Conservation (phyloP, 2,797 vertebrate genomes). For the Hydrolagus colliei region DNA sequence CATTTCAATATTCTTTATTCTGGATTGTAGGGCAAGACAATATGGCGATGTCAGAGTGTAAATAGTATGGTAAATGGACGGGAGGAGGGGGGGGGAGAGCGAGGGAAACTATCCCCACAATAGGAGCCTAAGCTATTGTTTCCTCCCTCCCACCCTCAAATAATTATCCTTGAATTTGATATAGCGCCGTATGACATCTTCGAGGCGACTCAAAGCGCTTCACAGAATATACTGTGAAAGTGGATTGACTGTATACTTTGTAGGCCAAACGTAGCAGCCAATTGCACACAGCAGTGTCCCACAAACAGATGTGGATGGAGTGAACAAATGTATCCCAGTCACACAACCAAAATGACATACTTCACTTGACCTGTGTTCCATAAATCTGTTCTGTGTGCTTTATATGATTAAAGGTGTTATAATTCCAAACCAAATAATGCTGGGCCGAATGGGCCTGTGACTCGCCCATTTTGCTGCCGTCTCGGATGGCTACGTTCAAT, state of each 20-base stretch:
- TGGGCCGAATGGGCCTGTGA: background rate
- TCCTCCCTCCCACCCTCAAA: background rate
- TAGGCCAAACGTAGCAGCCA: too few relatives aligned
- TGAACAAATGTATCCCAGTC: background rate
- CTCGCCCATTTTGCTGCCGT: background rate
- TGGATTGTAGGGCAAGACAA: too few relatives aligned
- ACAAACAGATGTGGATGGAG: too few relatives aligned
- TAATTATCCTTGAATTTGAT: too few relatives aligned
- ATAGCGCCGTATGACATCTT: too few relatives aligned
- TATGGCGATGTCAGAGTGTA: too few relatives aligned
- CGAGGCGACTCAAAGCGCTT: too few relatives aligned
- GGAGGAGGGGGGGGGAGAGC: background rate
- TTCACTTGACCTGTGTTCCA: slow-evolving; percentile 6
- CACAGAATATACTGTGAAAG: too few relatives aligned
- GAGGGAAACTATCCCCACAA: background rate
- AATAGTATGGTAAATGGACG: background rate
- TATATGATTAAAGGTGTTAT: background rate
- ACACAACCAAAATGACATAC: slow-evolving; percentile 1
- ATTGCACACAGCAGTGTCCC: too few relatives aligned
- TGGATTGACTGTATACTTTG: too few relatives aligned
- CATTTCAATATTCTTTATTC: background rate
- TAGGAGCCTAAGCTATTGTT: background rate
- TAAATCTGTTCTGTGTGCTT: slow-evolving; percentile 11
- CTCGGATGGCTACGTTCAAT: background rate
- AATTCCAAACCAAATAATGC: slow-evolving; percentile 15